These are phyloP conservation scores for Drosophila sulfurigaster DNA, from an alignment of 1,140 invertebrate species.

Conservation along the genomic window DNA sequence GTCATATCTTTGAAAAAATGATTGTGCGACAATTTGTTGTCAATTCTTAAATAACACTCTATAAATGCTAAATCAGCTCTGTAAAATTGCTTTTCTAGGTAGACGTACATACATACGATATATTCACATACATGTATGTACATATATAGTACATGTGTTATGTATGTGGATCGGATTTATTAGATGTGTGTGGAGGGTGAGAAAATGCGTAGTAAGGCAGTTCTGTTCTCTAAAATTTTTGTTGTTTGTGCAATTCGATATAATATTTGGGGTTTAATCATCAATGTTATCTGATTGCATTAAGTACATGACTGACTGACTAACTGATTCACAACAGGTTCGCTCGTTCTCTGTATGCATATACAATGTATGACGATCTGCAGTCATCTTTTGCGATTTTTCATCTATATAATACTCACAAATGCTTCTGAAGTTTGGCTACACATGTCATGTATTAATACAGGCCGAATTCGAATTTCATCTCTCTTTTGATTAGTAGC, in stretches of 20 bases:
- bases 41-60: slow-evolving; percentile 42
- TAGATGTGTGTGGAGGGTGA: slow-evolving; percentile 1
- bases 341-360: not conserved
- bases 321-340: slow-evolving; percentile 14
- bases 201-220: slow-evolving; percentile 58
- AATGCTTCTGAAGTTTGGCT: slow-evolving; percentile 34
- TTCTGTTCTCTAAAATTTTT: slow-evolving; percentile 38
- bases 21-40: slow-evolving; percentile 73
- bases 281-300: slow-evolving; percentile 32
- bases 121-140: slow-evolving; percentile 15
- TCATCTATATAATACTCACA: slow-evolving; percentile 79
- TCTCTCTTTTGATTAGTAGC: slow-evolving; percentile 4
- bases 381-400: slow-evolving; percentile 70
- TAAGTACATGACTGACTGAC: slow-evolving; percentile 52
- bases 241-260: slow-evolving; percentile 27
- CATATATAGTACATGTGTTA: not conserved
- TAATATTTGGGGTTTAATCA: not conserved
- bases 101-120: slow-evolving; percentile 34
- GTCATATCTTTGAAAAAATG: slow-evolving; percentile 49
- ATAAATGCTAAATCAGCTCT: slow-evolving; percentile 71
- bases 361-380: slow-evolving; percentile 27
- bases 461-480: slow-evolving; percentile 8
- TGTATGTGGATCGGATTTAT: slow-evolving; percentile 9
- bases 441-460: slow-evolving; percentile 13
- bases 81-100: slow-evolving; percentile 61